Conservation (phyloP, 2,797 vertebrate species). For the Fistularia tabacaria region DNA sequence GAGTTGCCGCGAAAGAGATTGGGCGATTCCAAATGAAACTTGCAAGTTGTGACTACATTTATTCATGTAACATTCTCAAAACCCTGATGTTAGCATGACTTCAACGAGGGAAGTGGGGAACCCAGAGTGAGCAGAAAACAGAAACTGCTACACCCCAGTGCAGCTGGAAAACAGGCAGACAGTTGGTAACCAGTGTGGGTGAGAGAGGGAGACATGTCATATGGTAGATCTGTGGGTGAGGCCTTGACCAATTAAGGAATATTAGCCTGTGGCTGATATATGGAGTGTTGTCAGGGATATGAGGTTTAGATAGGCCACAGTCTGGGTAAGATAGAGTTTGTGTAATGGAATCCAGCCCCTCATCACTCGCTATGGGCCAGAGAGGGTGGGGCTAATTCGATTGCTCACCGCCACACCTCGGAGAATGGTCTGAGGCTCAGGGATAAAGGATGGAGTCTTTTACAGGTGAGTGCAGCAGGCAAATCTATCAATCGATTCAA, state of each 20-base stretch:
- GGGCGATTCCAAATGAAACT: too few species aligned
- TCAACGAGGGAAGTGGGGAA: too few species aligned
- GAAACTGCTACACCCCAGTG: not conserved
- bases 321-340: constrained; percentile 68
- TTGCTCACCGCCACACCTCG: constrained; percentile 55
- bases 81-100: too few species aligned
- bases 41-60: too few species aligned
- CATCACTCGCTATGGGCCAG: constrained; percentile 49
- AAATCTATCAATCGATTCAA: constrained; percentile 69
- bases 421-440: constrained; percentile 38
- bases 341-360: constrained; percentile 75
- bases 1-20: too few species aligned
- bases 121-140: too few species aligned
- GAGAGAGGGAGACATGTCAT: constrained; percentile 35
- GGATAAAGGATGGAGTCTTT: constrained; percentile 64
- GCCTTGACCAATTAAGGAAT: constrained; percentile 57
- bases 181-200: constrained; percentile 17
- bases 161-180: constrained; percentile 18
- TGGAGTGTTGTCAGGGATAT: constrained; percentile 73
- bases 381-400: constrained; percentile 64
- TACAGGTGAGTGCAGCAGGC: constrained; percentile 56
- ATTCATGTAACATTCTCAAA: too few species aligned
- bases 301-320: constrained; percentile 68
- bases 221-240: constrained; percentile 51
- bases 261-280: constrained; percentile 75